These are phyloP conservation scores for Acinonyx jubatus DNA, from an alignment of 2,113 vertebrate genomes.

Conservation along the genomic window DNA sequence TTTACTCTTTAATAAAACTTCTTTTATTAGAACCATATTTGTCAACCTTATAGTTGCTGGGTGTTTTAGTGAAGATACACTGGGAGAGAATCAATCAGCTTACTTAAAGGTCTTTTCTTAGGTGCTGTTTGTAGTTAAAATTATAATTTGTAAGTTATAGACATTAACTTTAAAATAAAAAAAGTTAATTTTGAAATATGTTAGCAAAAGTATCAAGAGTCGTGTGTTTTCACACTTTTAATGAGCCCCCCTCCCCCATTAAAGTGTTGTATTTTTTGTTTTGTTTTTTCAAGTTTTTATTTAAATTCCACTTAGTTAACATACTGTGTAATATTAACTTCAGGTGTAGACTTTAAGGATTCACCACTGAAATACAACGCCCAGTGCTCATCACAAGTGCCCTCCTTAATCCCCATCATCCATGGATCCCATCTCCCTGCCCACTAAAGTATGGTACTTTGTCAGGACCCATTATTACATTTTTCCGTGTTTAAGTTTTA, in stretches of 20 bases:
- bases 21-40: conserved; percentile 59
- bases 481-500: conserved; percentile 62
- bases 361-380: not conserved
- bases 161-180: conserved; percentile 55
- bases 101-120: conserved; percentile 38
- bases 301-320: not conserved
- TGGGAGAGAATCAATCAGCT: conserved; percentile 54
- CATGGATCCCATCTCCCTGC: not conserved
- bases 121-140: conserved; percentile 68
- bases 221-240: not conserved
- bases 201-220: conserved; percentile 1
- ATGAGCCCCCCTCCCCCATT: no score
- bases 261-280: not conserved
- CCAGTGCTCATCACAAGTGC: not conserved
- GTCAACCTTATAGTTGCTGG: conserved; percentile 50
- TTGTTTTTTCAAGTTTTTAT: not conserved
- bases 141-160: conserved; percentile 61
- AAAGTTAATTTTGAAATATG: not conserved
- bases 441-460: not conserved
- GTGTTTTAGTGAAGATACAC: not conserved
- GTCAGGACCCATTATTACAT: not conserved
- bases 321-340: not conserved
- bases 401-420: not conserved
- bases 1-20: conserved; percentile 52
- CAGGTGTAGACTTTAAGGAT: not conserved